These are phyloP conservation scores for Phoxinus dragarum DNA, from an alignment of 2,797 vertebrate genomes.

Conservation along the genomic window DNA sequence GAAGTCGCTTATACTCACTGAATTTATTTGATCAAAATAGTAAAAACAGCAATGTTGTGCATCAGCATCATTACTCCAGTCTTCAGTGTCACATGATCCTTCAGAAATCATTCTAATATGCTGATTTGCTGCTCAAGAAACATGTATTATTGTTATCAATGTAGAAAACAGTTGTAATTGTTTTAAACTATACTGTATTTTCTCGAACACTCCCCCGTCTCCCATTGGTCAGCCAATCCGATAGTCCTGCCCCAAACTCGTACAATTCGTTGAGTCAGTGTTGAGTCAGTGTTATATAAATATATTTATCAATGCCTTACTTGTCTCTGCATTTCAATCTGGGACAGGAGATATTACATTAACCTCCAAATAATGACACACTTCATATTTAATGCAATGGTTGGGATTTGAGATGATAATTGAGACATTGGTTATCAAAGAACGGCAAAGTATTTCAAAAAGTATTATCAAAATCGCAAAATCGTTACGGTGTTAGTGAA, in stretches of 20 bases:
- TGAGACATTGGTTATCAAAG: background rate
- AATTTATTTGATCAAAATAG: background rate
- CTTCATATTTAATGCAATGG: background rate
- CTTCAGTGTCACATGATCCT: background rate
- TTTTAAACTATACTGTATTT: too few species aligned
- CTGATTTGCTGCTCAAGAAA: background rate
- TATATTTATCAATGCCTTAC: too few species aligned
- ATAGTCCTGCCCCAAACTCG: background rate
- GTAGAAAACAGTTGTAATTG: background rate
- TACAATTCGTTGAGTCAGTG: background rate
- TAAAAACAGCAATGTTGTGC: background rate
- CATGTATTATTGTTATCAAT: background rate
- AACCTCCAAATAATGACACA: background rate
- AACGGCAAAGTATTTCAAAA: background rate
- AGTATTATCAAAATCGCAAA: background rate
- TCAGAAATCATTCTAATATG: background rate
- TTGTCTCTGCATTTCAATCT: background rate
- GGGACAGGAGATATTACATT: background rate
- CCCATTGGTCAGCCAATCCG: background rate
- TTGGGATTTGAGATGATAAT: background rate
- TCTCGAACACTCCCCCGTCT: too few species aligned
- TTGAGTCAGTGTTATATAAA: background rate
- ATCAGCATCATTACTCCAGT: background rate
- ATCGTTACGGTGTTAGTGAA: background rate
- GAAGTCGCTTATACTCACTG: background rate